Base-by-base conservation (phyloP, 2,888 invertebrate genomes). In the Phyto melanocephala region DNA sequence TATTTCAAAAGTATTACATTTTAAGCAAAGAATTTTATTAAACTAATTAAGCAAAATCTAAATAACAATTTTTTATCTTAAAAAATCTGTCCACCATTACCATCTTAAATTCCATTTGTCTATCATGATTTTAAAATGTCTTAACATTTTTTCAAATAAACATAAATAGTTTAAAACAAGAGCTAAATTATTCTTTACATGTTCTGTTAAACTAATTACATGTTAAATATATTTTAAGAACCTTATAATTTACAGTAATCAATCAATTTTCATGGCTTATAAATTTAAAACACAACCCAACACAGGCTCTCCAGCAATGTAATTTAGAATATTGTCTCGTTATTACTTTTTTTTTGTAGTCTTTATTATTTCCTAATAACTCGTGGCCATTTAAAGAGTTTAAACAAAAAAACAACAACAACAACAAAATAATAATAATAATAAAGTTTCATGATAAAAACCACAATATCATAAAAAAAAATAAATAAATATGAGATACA, bases 161-260 rank as follows among this genome's bases (percentile, higher is more conserved):
- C n/a, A n/a, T 11, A 45, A 35, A 70, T 40, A n/a, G 60, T 1
- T 62, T 28, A 5, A 4, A 11, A 17, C 15, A 42, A 11, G 22
- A 60, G 20, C 67, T 67, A 28, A 52, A 60, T 52, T 68, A 68
- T 22, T 60, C 62, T 68, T 62, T 40, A 65, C 42, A 62, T 74
- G 56, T 60, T 80, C 22, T 68, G 35, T 63, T 81, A 63, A 81
- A 74, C 72, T 77, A 81, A 81, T 81, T 68, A 50, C 68, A 81
- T 62, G 72, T 62, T 72, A 62, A 81, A 74, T 70, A 76, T 58
- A 33, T 81, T 68, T 68, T 37, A 68, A 78, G 68, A 74, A 56
- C 45, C 68, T 20, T 72, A 72, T 78, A 72, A 78, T 81, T 81
- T 78, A 45, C 47, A 40, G 81, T 63, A 78, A 81, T 81, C 77